A percentile compares a stretch with the other conserved stretches of the same genome.
Conservation (phyloP, 2,113 vertebrate species). For the Aramus guarauna region DNA sequence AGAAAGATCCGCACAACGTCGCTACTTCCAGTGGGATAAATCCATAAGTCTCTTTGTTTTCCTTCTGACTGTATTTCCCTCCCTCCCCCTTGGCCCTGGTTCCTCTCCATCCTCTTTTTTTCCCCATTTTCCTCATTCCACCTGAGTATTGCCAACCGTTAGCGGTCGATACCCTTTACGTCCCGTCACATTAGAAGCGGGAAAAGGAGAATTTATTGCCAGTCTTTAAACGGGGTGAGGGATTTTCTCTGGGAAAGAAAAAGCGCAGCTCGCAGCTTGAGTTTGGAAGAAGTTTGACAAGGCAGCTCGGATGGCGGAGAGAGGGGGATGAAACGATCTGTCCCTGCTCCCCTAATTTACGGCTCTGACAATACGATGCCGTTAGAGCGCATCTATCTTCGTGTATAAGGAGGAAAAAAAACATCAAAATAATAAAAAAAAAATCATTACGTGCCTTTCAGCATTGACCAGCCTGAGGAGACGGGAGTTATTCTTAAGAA, state of each 20-base stretch:
- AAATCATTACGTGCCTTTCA: constrained; percentile 46
- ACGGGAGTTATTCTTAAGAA: constrained; percentile 41
- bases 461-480: constrained; percentile 30
- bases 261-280: background rate
- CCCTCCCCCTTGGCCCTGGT: background rate
- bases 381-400: constrained; percentile 42
- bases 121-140: background rate
- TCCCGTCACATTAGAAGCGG: background rate
- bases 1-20: background rate
- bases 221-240: background rate
- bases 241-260: background rate
- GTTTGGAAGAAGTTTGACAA: background rate
- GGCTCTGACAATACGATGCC: background rate
- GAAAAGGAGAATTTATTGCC: constrained; percentile 1
- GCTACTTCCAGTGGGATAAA: background rate
- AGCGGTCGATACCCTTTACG: background rate
- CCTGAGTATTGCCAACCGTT: background rate
- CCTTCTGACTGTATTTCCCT: background rate
- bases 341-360: constrained; percentile 11
- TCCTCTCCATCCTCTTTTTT: background rate
- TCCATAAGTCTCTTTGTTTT: background rate
- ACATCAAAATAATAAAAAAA: constrained; percentile 20
- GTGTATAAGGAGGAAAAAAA: background rate
- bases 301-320: background rate
- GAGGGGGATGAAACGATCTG: background rate